Percentiles rank a stretch among this genome's conserved stretches.
Conservation (phyloP, 1,140 invertebrate species). For the Stegodyphus mimosarum region DNA sequence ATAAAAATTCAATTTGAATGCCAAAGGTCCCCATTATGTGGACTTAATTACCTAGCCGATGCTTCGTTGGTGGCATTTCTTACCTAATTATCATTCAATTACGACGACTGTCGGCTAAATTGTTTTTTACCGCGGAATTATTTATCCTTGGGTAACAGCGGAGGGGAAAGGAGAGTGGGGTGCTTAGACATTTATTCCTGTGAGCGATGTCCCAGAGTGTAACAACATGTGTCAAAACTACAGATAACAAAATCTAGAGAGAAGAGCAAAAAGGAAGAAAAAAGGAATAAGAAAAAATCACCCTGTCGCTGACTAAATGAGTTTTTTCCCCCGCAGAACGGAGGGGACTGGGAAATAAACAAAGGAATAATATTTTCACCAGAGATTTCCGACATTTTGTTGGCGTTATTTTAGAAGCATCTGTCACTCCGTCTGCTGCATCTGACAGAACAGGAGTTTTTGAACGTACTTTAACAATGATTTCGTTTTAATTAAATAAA, state of each 20-base stretch:
- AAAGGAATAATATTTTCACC: constrained; percentile 32
- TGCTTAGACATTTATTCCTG: neutral
- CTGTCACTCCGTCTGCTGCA: constrained; percentile 16
- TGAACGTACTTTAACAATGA: neutral
- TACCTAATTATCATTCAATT: constrained; percentile 56
- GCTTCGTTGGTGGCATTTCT: constrained; percentile 45
- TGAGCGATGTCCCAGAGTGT: constrained; percentile 18
- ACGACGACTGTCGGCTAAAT: constrained; percentile 12
- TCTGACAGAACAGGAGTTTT: neutral
- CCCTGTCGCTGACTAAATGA: constrained; percentile 16
- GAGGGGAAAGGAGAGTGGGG: neutral
- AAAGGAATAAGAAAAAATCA: neutral
- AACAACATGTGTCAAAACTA: constrained; percentile 43
- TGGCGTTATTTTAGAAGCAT: neutral
- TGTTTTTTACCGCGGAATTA: constrained; percentile 1
- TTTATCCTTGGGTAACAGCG: neutral
- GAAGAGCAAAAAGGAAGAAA: neutral
- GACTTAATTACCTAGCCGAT: constrained; percentile 43
- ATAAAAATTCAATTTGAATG: constrained; percentile 47
- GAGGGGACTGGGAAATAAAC: neutral
- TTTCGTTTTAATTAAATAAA: constrained; percentile 31
- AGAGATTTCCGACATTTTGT: neutral
- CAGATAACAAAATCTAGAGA: constrained; percentile 9
- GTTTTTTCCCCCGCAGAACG: neutral
- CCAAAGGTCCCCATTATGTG: constrained; percentile 33